phyloP scores from a whole-genome alignment of 2,113 vertebrate genomes.

The Paradoxurus hermaphroditus region DNA sequence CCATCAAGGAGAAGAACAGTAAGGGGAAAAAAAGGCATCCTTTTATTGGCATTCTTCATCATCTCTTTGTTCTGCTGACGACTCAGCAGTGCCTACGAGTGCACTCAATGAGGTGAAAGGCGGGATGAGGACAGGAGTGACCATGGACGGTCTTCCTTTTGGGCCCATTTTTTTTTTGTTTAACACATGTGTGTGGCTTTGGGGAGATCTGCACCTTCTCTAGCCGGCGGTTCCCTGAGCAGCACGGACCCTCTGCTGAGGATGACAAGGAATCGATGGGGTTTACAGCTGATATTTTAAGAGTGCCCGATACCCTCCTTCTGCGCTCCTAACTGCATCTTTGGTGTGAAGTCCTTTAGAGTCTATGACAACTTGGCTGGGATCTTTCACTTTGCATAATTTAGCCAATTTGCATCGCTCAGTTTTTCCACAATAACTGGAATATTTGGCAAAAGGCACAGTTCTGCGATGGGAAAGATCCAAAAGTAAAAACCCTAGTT shows the following conservation, averaged over 20 bases:
- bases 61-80: background rate
- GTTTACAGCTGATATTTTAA: background rate
- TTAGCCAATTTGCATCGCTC: slow-evolving; percentile 42
- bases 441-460: background rate
- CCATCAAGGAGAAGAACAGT: background rate
- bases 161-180: background rate
- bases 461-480: slow-evolving; percentile 31
- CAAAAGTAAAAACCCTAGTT: background rate
- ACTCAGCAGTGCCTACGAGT: background rate
- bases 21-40: background rate
- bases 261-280: accelerated
- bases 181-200: background rate
- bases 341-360: background rate
- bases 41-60: background rate
- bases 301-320: accelerated
- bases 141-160: accelerated
- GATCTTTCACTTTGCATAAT: background rate
- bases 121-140: accelerated
- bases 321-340: accelerated
- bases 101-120: accelerated
- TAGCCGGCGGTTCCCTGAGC: no score
- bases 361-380: background rate
- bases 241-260: no score
- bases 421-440: slow-evolving; percentile 55
- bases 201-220: background rate